A percentile compares a stretch with the other conserved stretches of the same genome.
Evolutionary conservation across 2,888 invertebrate species (phyloP).

Genomic region (Acrobasis repandana): DNA sequence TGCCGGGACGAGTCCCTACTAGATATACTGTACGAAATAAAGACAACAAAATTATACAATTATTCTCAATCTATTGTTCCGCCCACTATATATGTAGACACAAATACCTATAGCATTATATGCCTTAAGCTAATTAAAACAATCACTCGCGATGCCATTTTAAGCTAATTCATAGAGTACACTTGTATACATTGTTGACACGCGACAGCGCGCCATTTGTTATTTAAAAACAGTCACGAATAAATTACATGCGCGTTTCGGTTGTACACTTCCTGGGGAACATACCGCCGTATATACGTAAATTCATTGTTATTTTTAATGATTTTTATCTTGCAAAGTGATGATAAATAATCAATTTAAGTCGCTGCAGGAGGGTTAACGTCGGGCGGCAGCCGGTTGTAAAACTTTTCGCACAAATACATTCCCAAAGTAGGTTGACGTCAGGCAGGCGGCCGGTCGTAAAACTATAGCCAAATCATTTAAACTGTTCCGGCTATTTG

Average conservation of each 20-base stretch:
- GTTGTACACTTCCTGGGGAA: too few species aligned
- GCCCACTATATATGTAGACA: conserved; percentile 50
- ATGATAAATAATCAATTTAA: background rate
- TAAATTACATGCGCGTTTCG: background rate
- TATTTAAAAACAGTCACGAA: conserved; percentile 11
- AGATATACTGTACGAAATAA: conserved; percentile 51
- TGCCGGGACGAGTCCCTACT: conserved; percentile 41
- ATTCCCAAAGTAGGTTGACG: too few species aligned
- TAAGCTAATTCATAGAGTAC: conserved; percentile 4
- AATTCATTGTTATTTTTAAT: too few species aligned
- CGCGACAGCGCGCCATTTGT: background rate
- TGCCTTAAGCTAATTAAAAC: conserved; percentile 33
- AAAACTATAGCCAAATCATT: too few species aligned
- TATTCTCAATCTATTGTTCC: conserved; percentile 35
- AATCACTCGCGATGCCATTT: conserved; percentile 28
- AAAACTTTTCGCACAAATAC: too few species aligned
- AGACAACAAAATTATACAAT: conserved; percentile 51
- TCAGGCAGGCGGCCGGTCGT: too few species aligned
- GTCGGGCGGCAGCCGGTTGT: too few species aligned
- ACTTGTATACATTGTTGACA: conserved; percentile 14
- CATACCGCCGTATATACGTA: too few species aligned
- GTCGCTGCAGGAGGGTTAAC: too few species aligned
- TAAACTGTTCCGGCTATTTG: too few species aligned
- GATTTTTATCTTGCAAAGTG: too few species aligned
- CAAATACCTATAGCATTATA: conserved; percentile 50